Base-by-base conservation (phyloP, 1,140 invertebrate species). In the Cotesia vestalis region DNA sequence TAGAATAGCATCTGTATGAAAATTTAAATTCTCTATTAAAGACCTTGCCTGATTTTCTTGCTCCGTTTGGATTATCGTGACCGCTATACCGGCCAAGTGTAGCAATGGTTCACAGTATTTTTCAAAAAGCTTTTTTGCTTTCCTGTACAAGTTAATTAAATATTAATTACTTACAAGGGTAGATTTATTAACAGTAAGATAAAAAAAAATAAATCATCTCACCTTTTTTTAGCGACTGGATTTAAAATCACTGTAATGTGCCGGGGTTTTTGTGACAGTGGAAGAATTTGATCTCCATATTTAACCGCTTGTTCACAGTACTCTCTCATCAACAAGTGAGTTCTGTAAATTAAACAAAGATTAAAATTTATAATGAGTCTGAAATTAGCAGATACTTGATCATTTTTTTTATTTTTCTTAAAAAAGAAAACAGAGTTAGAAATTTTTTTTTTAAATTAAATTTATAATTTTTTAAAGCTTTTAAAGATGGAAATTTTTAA, bases 41-140 rank as follows among this genome's bases (percentile, higher is more conserved):
- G 83, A 89, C 81, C 94, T 92, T 1, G 95, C 95, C 88, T 97
- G 94, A 0, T 94, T 94, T 82, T 95, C 93, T 62, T 92, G 91
- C 81, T 95, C 93, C 1, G 96, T 97, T 83, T 94, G 90, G 63
- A 95, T 86, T 11, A 96, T 85, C 76, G 94, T 93, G 0, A 98
- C 92, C 77, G 90, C 89, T 71, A 94, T 88, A 46, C 97, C 97
- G 78, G 96, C 95, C 66, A 98, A 88, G 88, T 98, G 92, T 27
- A 99, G 84, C 4, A 99, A 85, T 38, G 97, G 97, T 69, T 95
- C 95, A 79, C 95, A 97, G 83, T 96, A 98, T 79, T 96, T 95
- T 82, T 97, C 94, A 89, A 95, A 98, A 36, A 90, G 79, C 66
- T 89, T 88, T 73, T 89, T 89, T 12, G 89, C 86, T 82, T 91